Percentiles rank a stretch among this genome's conserved stretches.
Evolutionary conservation across 2,888 invertebrate species (phyloP).

Genomic region (Bellardia pandia): DNA sequence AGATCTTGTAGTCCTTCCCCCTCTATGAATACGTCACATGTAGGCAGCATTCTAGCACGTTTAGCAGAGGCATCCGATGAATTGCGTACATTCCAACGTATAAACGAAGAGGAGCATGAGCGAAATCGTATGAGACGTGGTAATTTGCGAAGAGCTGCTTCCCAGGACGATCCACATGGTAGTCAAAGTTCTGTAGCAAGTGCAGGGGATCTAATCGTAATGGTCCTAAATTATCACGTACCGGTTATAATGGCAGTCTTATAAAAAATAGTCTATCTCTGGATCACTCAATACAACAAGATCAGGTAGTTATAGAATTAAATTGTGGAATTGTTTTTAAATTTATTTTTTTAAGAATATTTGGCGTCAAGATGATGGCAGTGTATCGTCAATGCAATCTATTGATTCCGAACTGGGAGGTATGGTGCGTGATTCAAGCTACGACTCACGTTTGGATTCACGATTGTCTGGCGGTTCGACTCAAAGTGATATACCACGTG

Average conservation of each 20-base stretch:
- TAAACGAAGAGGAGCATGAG: constrained; percentile 85
- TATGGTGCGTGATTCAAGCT: constrained; percentile 89
- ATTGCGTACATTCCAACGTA: constrained; percentile 85
- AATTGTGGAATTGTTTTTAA: not conserved
- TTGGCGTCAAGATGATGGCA: constrained; percentile 93
- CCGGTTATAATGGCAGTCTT: constrained; percentile 85
- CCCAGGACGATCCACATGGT: constrained; percentile 87
- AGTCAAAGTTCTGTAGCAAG: constrained; percentile 81
- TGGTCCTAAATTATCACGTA: constrained; percentile 79
- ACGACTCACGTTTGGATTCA: constrained; percentile 87
- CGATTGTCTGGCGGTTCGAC: constrained; percentile 93
- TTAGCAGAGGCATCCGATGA: constrained; percentile 90
- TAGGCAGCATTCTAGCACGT: constrained; percentile 85
- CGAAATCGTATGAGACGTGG: constrained; percentile 84
- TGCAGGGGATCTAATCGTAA: constrained; percentile 82
- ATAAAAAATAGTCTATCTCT: constrained; percentile 89
- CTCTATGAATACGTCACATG: constrained; percentile 79
- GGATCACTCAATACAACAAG: constrained; percentile 87
- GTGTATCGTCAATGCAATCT: constrained; percentile 93
- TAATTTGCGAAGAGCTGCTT: constrained; percentile 85
- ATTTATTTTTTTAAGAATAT: constrained; percentile 86
- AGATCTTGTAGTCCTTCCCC: constrained; percentile 82
- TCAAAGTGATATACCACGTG: constrained; percentile 90
- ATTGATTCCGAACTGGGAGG: constrained; percentile 88
- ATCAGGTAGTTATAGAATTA: constrained; percentile 79